Base-by-base conservation (phyloP, 2,797 vertebrate species). In the Amblyraja radiata region DNA sequence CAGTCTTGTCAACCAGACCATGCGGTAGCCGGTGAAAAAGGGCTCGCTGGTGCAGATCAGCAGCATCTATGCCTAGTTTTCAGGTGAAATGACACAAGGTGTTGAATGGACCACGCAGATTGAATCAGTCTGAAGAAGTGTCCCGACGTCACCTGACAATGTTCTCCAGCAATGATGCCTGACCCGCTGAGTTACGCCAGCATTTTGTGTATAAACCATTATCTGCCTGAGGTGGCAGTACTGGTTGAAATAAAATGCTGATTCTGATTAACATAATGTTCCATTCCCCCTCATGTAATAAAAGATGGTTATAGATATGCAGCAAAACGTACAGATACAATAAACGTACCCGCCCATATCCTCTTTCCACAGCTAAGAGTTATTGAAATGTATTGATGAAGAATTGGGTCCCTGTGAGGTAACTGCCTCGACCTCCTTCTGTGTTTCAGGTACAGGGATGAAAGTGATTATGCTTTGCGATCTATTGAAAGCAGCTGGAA, bases 401-500 rank as follows among this genome's bases (percentile, higher is more conserved):
- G 2, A 68, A 36, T 1, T 23, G 11, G 58, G 8, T 5, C 54
- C 46, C 39, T 63, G 21, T 65, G 78, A 25, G n/a, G 90, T 61
- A 11, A 9, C 81, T 90, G 18, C 74, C 94, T 88, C 65, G 14
- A n/a, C n/a, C 73, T 94, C 0, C 93, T 68, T 18, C 32, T 88
- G 63, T 68, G 94, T 95, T 94, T 74, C 95, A 99, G 99, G 94
- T 99, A 99, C 95, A 99, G 96, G 96, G 97, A 99, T 93, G 99
- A 99, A 95, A 99, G 99, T 93, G 99, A 99, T 94, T 99, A 99
- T 96, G 99, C 99, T 95, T 97, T 99, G 95, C 97, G 96, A 95
- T 99, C 98, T 77, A 99, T 99, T 98, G 99, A 99, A 95, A 99
- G 98, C 96, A 99, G 97, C 94, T 99, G 98, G 98, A 98, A 95